Evolutionary conservation across 2,888 invertebrate genomes (phyloP).

Genomic region (Philaethria dido): DNA sequence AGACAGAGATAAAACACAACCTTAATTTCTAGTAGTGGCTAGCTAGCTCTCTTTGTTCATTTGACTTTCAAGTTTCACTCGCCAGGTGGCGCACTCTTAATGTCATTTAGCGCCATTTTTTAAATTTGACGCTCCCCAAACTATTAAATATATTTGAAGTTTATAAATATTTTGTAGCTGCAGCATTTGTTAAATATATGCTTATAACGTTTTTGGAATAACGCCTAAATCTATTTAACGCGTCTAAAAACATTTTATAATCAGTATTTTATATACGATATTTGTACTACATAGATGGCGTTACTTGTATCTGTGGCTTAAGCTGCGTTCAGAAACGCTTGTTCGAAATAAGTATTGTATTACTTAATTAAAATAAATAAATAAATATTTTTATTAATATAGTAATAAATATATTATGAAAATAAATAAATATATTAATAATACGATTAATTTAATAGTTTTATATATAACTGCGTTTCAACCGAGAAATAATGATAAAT

Average conservation of each 20-base stretch:
- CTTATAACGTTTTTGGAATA: too few species aligned
- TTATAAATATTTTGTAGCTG: neutral
- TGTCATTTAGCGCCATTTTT: conserved; percentile 48
- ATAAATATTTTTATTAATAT: too few species aligned
- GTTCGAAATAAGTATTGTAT: neutral
- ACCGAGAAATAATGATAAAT: too few species aligned
- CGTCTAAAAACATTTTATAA: neutral
- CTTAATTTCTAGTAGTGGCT: conserved; percentile 76
- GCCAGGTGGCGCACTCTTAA: conserved; percentile 60
- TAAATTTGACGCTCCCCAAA: conserved; percentile 31
- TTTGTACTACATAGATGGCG: conserved; percentile 35
- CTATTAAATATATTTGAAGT: neutral
- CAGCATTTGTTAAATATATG: neutral
- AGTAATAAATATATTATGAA: too few species aligned
- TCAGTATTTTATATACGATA: neutral
- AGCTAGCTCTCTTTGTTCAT: conserved; percentile 82
- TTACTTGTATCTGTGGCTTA: neutral
- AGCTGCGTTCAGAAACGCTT: conserved; percentile 31
- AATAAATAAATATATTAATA: too few species aligned
- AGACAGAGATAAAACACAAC: conserved; percentile 77
- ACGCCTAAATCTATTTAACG: neutral
- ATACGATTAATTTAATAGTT: too few species aligned
- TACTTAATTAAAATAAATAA: too few species aligned
- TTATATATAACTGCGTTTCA: too few species aligned
- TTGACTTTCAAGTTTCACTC: conserved; percentile 54